A percentile compares a stretch with the other conserved stretches of the same genome.
Evolutionary conservation across 2,888 invertebrate species (phyloP).

Genomic region (Gymnoscelis rufifasciata): DNA sequence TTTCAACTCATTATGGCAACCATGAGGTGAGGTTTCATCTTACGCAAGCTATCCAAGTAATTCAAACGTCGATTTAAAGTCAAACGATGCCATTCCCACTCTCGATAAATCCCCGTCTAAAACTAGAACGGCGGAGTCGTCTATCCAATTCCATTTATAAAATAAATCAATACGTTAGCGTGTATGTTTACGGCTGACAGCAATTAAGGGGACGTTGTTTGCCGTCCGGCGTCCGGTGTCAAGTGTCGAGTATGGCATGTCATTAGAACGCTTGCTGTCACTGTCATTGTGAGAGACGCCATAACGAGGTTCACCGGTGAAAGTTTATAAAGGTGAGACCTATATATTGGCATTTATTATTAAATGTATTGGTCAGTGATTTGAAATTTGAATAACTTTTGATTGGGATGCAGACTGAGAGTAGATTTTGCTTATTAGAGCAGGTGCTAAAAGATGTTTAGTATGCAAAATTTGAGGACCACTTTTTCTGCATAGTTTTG

Average conservation of each 20-base stretch:
- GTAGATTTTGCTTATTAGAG: too few species aligned
- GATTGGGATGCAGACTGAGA: too few species aligned
- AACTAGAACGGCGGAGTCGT: not conserved
- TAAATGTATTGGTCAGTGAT: too few species aligned
- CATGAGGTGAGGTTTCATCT: too few species aligned
- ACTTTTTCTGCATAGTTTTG: too few species aligned
- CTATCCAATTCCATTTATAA: conserved; percentile 6
- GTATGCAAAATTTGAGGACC: too few species aligned
- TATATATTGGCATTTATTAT: not conserved
- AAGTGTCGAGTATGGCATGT: conserved; percentile 41
- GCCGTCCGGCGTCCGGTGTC: conserved; percentile 46
- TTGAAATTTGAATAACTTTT: too few species aligned
- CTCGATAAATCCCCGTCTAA: not conserved
- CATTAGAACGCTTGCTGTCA: conserved; percentile 30
- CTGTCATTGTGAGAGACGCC: conserved; percentile 19
- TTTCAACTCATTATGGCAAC: too few species aligned
- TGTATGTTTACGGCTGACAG: conserved; percentile 37
- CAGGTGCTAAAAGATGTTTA: too few species aligned
- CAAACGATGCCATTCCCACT: not conserved
- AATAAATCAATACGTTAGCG: conserved; percentile 26
- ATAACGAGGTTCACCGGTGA: conserved; percentile 19
- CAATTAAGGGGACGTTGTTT: conserved; percentile 45
- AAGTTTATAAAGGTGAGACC: not conserved
- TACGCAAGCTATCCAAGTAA: too few species aligned
- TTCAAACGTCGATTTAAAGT: too few species aligned